A percentile compares a stretch with the other conserved stretches of the same genome.
phyloP scores from a whole-genome alignment of 2,113 vertebrate genomes.

The Chloroceryle aenea region DNA sequence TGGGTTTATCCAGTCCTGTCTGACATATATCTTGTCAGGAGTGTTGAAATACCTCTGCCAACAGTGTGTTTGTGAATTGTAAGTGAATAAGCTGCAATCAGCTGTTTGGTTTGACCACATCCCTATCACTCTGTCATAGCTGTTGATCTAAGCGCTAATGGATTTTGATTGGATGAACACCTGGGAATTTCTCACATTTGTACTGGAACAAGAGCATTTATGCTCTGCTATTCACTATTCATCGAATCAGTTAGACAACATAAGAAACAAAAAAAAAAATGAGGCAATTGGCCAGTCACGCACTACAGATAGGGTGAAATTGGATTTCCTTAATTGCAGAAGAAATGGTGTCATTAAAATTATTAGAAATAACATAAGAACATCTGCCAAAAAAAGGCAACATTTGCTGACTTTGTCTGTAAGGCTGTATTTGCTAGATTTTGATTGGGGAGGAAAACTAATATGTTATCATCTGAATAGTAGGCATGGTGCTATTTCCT shows the following conservation, averaged over 20 bases:
- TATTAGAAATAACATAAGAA: background rate
- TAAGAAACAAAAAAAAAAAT: background rate
- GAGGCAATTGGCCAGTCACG: background rate
- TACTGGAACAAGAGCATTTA: background rate
- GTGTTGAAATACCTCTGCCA: background rate
- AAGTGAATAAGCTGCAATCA: background rate
- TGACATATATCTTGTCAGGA: background rate
- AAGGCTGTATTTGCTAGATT: background rate
- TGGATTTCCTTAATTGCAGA: background rate
- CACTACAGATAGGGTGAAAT: background rate
- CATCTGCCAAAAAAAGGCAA: background rate
- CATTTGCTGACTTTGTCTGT: background rate
- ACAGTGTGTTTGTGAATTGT: background rate
- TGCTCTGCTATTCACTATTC: background rate
- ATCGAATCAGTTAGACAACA: background rate
- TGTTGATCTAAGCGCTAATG: background rate
- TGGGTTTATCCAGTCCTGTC: background rate
- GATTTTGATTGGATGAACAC: background rate
- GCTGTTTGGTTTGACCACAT: background rate
- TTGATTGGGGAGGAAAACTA: background rate
- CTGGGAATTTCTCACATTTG: background rate
- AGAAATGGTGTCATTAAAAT: background rate
- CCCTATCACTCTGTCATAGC: background rate
- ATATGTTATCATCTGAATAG: background rate
- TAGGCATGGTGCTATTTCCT: background rate